Evolutionary conservation across 2,888 invertebrate species (phyloP).

Genomic region (Cloeon dipterum): DNA sequence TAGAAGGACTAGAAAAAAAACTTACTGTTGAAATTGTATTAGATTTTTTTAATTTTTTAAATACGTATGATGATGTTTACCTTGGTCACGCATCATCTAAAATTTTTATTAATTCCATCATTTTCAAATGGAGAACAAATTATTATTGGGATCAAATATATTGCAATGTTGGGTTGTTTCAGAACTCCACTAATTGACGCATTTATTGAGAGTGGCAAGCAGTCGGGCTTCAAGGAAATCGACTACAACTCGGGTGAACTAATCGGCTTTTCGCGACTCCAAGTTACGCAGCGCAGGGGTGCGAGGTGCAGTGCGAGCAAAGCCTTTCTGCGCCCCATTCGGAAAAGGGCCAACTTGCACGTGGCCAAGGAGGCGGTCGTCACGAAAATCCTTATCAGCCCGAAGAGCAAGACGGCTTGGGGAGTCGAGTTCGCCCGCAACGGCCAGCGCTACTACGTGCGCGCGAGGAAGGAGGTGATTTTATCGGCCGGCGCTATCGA

Average conservation of each 20-base stretch:
- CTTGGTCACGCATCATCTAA: no score
- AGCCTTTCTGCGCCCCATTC: conserved; percentile 26
- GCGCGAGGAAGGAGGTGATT: conserved; percentile 28
- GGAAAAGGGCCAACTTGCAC: conserved; percentile 27
- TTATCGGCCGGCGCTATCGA: conserved; percentile 12
- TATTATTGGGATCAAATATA: no score
- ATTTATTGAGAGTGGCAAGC: conserved; percentile 6
- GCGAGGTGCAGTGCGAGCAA: conserved; percentile 9
- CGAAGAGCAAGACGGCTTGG: conserved; percentile 19
- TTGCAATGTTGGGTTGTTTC: no score
- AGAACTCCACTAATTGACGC: conserved; percentile 4
- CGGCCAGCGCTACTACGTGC: conserved; percentile 15
- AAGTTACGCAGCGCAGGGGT: conserved; percentile 14
- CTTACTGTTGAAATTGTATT: no score
- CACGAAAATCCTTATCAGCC: conserved; percentile 28
- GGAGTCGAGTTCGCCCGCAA: conserved; percentile 8
- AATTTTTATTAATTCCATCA: no score
- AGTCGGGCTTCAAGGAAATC: background rate
- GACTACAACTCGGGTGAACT: conserved; percentile 13
- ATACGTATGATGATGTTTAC: no score
- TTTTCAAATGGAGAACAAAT: no score
- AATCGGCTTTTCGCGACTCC: conserved; percentile 43
- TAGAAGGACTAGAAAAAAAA: no score
- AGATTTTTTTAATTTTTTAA: no score
- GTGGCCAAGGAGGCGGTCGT: conserved; percentile 28